Conservation (phyloP, 2,797 vertebrate species). For the Pelodytes ibericus region DNA sequence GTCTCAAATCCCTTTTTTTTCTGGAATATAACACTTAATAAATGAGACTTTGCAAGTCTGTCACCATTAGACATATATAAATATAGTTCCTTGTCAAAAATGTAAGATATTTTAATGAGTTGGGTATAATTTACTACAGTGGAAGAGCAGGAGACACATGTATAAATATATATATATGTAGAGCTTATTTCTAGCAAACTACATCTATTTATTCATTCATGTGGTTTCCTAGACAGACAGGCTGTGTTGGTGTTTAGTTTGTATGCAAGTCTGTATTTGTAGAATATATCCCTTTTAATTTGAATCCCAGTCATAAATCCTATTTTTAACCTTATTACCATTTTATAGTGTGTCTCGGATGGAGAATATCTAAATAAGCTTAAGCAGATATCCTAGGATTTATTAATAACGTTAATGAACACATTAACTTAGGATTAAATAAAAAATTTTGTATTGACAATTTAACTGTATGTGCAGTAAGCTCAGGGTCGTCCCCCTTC, state of each 20-base stretch:
- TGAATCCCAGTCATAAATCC: not conserved
- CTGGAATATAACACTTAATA: not conserved
- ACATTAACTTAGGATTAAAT: too few relatives aligned
- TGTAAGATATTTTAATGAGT: not conserved
- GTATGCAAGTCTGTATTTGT: not conserved
- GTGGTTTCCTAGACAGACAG: not conserved
- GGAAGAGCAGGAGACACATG: conserved; percentile 19
- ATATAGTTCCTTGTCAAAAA: conserved; percentile 5
- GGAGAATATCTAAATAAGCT: too few relatives aligned
- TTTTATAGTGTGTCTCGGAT: not conserved
- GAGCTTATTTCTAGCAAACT: conserved; percentile 3
- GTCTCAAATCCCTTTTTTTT: not conserved
- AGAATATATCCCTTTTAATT: not conserved
- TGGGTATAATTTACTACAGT: conserved; percentile 3
- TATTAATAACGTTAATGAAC: too few relatives aligned
- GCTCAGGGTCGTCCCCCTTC: too few relatives aligned
- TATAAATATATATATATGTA: too few relatives aligned
- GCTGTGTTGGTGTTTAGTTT: not conserved
- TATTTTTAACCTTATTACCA: not conserved
- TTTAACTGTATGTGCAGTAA: too few relatives aligned
- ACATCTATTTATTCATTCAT: not conserved
- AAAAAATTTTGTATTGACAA: too few relatives aligned
- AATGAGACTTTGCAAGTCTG: conserved; percentile 17
- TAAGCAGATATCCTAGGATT: too few relatives aligned
- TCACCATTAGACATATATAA: conserved; percentile 1